Percentiles rank a stretch among this genome's conserved stretches.
Conservation (phyloP, 2,888 invertebrate genomes). For the Tinea pellionella region DNA sequence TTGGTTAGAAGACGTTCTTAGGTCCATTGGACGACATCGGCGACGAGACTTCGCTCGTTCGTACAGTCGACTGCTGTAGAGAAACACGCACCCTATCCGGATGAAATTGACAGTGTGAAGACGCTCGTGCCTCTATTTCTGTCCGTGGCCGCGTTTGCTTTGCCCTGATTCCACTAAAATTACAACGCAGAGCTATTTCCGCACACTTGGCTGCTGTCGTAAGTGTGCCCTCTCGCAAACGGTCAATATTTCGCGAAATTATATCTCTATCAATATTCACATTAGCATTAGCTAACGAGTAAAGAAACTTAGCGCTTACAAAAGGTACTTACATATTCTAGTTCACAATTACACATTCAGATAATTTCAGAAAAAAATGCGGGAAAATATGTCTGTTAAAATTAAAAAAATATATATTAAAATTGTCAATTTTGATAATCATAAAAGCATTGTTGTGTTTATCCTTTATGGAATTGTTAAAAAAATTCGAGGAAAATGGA, state of each 20-base stretch:
- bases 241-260: constrained; percentile 9
- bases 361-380: too few species aligned
- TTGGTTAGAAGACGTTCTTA: neutral
- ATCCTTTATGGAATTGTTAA: constrained; percentile 45
- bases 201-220: constrained; percentile 31
- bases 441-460: neutral
- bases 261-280: neutral
- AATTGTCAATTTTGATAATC: neutral
- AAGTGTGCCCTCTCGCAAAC: constrained; percentile 32
- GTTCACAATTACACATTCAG: too few species aligned
- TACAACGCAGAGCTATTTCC: constrained; percentile 66
- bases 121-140: constrained; percentile 60
- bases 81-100: constrained; percentile 62
- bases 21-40: neutral
- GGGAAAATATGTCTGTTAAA: too few species aligned
- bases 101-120: constrained; percentile 54
- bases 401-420: neutral
- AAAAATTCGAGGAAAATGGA: constrained; percentile 53
- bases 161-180: constrained; percentile 70
- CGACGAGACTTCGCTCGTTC: neutral
- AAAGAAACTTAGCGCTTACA: too few species aligned
- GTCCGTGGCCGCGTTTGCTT: constrained; percentile 64
- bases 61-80: constrained; percentile 25
- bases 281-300: too few species aligned
- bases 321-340: too few species aligned